phyloP scores from a whole-genome alignment of 2,113 vertebrate species.

The Phaethornis superciliosus region DNA sequence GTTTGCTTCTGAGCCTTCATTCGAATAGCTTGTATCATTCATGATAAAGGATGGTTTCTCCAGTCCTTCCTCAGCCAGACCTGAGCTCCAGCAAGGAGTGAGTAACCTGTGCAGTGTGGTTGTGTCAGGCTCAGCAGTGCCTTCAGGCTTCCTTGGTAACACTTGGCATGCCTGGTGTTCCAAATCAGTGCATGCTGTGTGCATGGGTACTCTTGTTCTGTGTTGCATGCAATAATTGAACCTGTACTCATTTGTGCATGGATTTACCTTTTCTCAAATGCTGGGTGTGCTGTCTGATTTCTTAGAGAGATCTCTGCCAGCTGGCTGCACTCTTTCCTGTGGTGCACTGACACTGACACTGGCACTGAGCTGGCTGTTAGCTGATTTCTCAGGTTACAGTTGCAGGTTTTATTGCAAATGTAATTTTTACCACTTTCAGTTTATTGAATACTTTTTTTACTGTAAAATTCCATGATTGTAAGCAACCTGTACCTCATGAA shows the following conservation, averaged over 20 bases:
- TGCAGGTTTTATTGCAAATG: neutral
- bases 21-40: neutral
- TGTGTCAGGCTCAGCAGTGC: neutral
- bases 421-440: neutral
- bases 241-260: neutral
- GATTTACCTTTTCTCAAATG: neutral
- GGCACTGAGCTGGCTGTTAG: neutral
- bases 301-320: neutral
- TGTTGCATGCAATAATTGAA: neutral
- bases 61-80: neutral
- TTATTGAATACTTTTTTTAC: neutral
- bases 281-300: neutral
- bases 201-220: neutral
- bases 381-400: neutral
- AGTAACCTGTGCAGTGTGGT: neutral
- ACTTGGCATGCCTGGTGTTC: constrained; percentile 2
- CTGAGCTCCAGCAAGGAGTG: neutral
- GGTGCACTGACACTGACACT: neutral
- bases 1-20: neutral
- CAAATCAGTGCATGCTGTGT: neutral
- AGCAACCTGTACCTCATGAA: neutral
- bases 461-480: neutral
- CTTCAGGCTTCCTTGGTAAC: neutral
- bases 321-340: neutral
- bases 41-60: neutral